Percentiles rank a stretch among this genome's conserved stretches.
Conservation (phyloP, 2,888 invertebrate species). For the Ectemnius lituratus region DNA sequence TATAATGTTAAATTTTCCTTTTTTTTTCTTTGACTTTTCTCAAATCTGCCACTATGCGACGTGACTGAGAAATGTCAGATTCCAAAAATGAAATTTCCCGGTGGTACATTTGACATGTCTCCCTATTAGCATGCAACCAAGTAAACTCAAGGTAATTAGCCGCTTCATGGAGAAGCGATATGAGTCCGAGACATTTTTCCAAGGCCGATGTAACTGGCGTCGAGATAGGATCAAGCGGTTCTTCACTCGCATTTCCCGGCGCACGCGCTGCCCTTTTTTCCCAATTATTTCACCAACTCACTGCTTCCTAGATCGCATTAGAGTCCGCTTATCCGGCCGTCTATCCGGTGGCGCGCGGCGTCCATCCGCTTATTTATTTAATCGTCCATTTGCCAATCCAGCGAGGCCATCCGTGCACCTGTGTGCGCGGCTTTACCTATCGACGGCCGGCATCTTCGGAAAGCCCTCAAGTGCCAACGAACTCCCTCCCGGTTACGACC, state of each 20-base stretch:
- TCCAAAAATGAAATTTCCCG: no score
- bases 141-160: no score
- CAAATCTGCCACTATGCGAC: no score
- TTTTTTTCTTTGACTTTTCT: no score
- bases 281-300: not conserved
- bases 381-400: slow-evolving; percentile 17
- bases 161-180: no score
- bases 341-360: not conserved
- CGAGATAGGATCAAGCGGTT: slow-evolving; percentile 2
- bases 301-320: slow-evolving; percentile 3
- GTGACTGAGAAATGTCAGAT: no score
- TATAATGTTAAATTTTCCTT: no score
- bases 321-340: not conserved
- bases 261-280: slow-evolving; percentile 6
- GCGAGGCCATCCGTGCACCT: slow-evolving; percentile 2
- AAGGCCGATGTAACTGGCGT: no score
- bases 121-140: no score
- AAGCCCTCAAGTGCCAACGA: not conserved
- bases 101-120: no score
- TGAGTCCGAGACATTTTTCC: no score
- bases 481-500: not conserved
- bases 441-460: not conserved
- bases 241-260: slow-evolving; percentile 3
- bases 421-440: not conserved
- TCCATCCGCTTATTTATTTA: slow-evolving; percentile 21